Evolutionary conservation across 2,797 vertebrate genomes (phyloP).

Genomic region (Hyperoplus immaculatus): DNA sequence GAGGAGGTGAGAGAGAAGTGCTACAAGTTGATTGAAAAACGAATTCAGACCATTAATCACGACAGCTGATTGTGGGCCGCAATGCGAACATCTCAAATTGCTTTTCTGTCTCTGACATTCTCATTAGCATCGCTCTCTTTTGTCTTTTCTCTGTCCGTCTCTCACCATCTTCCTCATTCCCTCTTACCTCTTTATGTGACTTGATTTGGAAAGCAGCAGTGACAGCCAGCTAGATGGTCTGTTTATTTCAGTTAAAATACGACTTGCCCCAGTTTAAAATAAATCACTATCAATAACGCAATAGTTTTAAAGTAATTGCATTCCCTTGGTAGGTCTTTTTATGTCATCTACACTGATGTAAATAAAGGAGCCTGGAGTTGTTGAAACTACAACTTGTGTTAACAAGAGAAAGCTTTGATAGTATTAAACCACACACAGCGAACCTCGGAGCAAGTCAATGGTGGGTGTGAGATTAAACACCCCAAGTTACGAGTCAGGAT

Average conservation of each 20-base stretch:
- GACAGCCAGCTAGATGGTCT: constrained; percentile 17
- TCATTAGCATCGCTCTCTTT: constrained; percentile 54
- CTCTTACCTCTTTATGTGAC: constrained; percentile 23
- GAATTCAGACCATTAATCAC: constrained; percentile 66
- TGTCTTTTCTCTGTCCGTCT: constrained; percentile 19
- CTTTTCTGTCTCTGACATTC: constrained; percentile 58
- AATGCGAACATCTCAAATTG: constrained; percentile 53
- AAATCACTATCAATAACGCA: constrained; percentile 42
- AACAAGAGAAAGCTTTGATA: constrained; percentile 14
- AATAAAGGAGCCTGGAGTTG: constrained; percentile 6
- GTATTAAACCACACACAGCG: background rate
- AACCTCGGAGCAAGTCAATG: constrained; percentile 7
- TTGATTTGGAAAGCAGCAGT: constrained; percentile 37
- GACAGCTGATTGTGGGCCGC: constrained; percentile 54
- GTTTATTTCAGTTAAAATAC: constrained; percentile 28
- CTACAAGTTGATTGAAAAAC: constrained; percentile 50
- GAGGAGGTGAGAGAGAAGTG: constrained; percentile 3
- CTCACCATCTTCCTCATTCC: background rate
- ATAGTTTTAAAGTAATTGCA: constrained; percentile 30
- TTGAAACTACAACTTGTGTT: constrained; percentile 20
- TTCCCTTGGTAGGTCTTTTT: background rate
- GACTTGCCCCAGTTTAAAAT: constrained; percentile 19
- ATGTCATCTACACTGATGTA: constrained; percentile 3
- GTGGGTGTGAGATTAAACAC: constrained; percentile 5
- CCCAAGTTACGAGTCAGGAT: background rate